Evolutionary conservation across 1,140 invertebrate species (phyloP).

Genomic region (Cotesia chilonis): DNA sequence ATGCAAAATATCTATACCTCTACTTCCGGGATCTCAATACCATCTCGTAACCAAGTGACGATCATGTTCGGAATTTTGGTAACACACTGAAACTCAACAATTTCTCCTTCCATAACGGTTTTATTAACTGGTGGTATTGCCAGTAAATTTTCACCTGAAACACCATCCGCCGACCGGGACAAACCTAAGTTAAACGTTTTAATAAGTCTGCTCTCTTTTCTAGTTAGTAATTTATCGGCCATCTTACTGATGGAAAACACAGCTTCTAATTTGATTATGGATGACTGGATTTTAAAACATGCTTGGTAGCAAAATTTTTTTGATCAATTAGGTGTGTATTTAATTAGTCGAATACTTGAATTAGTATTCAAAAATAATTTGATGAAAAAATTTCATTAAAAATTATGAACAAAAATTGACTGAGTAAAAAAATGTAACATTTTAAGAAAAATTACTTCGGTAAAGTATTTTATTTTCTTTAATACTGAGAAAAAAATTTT

Average conservation of each 20-base stretch:
- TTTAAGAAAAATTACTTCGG: too few relatives aligned
- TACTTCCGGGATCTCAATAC: slow-evolving; percentile 69
- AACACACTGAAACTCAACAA: slow-evolving; percentile 83
- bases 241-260: background rate
- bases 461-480: too few relatives aligned
- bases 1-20: slow-evolving; percentile 46
- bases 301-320: too few relatives aligned
- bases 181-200: slow-evolving; percentile 65
- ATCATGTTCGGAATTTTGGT: slow-evolving; percentile 72
- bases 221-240: slow-evolving; percentile 56
- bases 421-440: too few relatives aligned
- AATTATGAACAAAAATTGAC: too few relatives aligned
- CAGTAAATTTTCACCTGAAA: slow-evolving; percentile 84
- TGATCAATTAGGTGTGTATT: too few relatives aligned
- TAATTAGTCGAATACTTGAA: too few relatives aligned
- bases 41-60: slow-evolving; percentile 78
- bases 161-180: slow-evolving; percentile 59
- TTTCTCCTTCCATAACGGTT: slow-evolving; percentile 86
- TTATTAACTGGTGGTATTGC: slow-evolving; percentile 86
- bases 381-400: too few relatives aligned
- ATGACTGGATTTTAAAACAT: too few relatives aligned
- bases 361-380: too few relatives aligned
- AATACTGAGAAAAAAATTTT: too few relatives aligned
- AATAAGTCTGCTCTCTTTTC: slow-evolving; percentile 59
- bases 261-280: background rate